Conservation (phyloP, 2,797 vertebrate species). For the Chromobotia macracanthus region DNA sequence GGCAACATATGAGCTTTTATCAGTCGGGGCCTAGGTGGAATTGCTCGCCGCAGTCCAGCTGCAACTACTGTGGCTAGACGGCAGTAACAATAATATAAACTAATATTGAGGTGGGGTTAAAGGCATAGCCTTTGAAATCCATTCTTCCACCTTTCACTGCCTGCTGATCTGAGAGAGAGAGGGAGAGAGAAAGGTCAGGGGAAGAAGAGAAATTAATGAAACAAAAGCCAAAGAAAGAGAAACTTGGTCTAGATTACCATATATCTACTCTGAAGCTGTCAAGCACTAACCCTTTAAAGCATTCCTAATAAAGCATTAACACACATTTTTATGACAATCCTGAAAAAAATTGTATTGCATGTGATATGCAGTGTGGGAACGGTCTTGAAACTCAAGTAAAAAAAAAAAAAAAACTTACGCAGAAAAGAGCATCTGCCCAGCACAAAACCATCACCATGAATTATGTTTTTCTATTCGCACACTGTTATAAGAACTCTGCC, state of each 20-base stretch:
- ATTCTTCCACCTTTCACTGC: constrained; percentile 49
- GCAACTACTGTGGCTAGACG: constrained; percentile 27
- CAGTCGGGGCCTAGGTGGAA: constrained; percentile 77
- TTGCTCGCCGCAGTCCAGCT: constrained; percentile 52
- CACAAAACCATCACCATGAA: constrained; percentile 50
- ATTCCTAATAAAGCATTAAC: too few relatives aligned
- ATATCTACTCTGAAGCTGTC: too few relatives aligned
- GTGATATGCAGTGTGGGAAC: constrained; percentile 1
- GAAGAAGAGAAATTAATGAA: constrained; percentile 24
- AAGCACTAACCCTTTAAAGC: too few relatives aligned
- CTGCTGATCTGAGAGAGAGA: constrained; percentile 45
- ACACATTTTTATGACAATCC: neutral
- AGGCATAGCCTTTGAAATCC: constrained; percentile 57
- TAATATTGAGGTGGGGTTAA: constrained; percentile 64
- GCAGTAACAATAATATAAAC: constrained; percentile 64
- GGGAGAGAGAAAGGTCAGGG: constrained; percentile 6
- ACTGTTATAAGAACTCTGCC: constrained; percentile 39
- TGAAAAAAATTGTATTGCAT: neutral
- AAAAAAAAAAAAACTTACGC: constrained; percentile 42
- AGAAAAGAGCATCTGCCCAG: constrained; percentile 43
- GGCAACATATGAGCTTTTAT: constrained; percentile 80
- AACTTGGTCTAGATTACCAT: neutral
- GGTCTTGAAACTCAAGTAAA: constrained; percentile 20
- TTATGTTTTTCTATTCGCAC: constrained; percentile 42
- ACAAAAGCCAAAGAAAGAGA: constrained; percentile 10